A percentile compares a stretch with the other conserved stretches of the same genome.
Evolutionary conservation across 35 echinoderm and acorn worm genomes (phyloP).

Genomic region (Amphiura filiformis): DNA sequence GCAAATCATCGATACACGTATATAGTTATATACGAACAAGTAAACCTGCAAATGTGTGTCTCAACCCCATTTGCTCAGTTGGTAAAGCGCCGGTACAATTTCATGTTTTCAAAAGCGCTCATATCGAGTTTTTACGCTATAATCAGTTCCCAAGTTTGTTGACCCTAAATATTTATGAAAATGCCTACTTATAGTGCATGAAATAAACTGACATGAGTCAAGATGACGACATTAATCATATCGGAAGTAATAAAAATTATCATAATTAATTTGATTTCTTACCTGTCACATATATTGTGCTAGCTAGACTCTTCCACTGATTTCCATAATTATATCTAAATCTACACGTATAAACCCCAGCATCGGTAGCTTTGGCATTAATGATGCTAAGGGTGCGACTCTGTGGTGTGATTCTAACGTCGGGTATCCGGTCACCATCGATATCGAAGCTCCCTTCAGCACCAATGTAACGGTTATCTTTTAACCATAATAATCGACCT

Average conservation of each 20-base stretch:
- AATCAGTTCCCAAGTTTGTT: not conserved
- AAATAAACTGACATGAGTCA: not conserved
- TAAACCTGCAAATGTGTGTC: too few species aligned
- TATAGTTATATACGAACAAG: too few species aligned
- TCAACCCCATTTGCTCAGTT: too few species aligned
- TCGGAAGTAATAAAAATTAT: not conserved
- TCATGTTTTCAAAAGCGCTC: too few species aligned
- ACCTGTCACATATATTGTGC: not conserved
- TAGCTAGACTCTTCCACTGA: not conserved
- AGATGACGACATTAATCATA: not conserved
- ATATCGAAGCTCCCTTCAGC: not conserved
- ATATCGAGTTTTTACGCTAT: not conserved
- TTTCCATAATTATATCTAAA: not conserved
- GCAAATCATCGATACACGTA: too few species aligned
- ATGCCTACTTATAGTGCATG: too few species aligned
- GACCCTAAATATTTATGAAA: not conserved
- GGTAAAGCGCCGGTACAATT: too few species aligned
- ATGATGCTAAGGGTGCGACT: not conserved
- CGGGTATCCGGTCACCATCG: not conserved
- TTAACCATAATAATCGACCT: not conserved
- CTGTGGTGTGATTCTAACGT: not conserved
- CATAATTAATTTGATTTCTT: not conserved
- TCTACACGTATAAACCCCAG: not conserved
- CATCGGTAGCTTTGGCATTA: not conserved
- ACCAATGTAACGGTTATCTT: not conserved